These are phyloP conservation scores for Ophiothrix spiculata DNA, from an alignment of 35 echinoderm and acorn worm genomes.

Conservation along the genomic window DNA sequence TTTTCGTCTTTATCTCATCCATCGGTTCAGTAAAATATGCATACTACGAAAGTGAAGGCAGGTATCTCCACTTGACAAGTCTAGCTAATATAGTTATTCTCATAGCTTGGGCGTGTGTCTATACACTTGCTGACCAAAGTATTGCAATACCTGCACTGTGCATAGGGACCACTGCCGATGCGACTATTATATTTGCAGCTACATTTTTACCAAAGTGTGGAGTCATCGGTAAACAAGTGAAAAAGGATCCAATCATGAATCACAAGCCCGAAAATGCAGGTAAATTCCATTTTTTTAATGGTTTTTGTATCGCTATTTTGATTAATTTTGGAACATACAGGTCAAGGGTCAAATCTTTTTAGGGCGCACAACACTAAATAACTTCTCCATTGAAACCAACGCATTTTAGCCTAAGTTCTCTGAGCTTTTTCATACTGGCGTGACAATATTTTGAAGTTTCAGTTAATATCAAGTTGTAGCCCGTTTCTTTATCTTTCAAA, in stretches of 20 bases:
- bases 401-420: no score
- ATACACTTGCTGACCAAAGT: not conserved
- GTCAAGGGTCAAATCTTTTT: no score
- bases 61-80: slow-evolving; percentile 24
- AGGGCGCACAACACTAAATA: no score
- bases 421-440: no score
- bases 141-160: slow-evolving; percentile 23
- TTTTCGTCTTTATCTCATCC: slow-evolving; percentile 29
- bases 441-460: no score
- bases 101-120: slow-evolving; percentile 31
- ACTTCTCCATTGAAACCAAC: no score
- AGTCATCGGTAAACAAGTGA: not conserved
- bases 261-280: not conserved
- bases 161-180: slow-evolving; percentile 42
- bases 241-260: not conserved
- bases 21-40: not conserved
- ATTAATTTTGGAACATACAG: no score
- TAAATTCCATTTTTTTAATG: no score
- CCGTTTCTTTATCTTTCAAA: no score
- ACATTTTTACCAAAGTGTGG: slow-evolving; percentile 1
- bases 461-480: no score
- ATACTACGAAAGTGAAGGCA: slow-evolving; percentile 30
- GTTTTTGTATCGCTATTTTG: no score
- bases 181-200: slow-evolving; percentile 40
- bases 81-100: slow-evolving; percentile 24